phyloP scores from a whole-genome alignment of 2,113 vertebrate species.

The western clawed frog (Xenopus tropicalis) region UCB_Xtro_10.0 CM004443.2:44772501-44773000 shows the following conservation, averaged over 20 bases:
- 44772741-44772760: neutral
- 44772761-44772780: neutral
- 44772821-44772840: no score
- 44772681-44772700: slow-evolving; percentile 9
- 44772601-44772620: neutral
- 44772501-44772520: neutral
- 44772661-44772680: neutral
- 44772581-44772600: neutral
- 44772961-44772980: neutral
- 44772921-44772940: neutral
- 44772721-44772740: neutral
- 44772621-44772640: neutral
- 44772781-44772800: no score
- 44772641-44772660: neutral
- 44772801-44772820: neutral
- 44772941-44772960: neutral
- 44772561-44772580: neutral
- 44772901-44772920: slow-evolving; percentile 37
- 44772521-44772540: neutral
- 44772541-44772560: neutral
- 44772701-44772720: neutral
- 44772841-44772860: neutral
- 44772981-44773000: no score
- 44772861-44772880: slow-evolving; percentile 26
- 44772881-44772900: neutral